A percentile compares a stretch with the other conserved stretches of the same genome.
These are phyloP conservation scores for Muricea muricata DNA, from an alignment of 92 coral and sea anemone genomes.

Conservation along the genomic window DNA sequence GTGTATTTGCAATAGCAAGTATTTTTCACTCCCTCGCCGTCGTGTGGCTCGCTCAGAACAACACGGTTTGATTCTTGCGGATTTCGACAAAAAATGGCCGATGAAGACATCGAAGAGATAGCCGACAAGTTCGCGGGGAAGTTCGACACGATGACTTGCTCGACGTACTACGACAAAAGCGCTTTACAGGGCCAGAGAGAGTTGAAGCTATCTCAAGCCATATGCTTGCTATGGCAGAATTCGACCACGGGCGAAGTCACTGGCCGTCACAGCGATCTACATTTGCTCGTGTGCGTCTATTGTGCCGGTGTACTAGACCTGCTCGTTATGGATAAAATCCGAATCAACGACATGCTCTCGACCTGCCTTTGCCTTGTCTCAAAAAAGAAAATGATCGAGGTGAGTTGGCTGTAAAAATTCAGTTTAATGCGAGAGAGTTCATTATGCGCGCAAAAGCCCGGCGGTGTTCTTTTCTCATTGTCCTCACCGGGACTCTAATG, in stretches of 20 bases:
- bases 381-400: constrained; percentile 38
- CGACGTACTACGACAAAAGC: constrained; percentile 4
- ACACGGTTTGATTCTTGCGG: neutral
- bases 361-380: constrained; percentile 41
- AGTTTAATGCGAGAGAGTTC: neutral
- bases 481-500: constrained; percentile 12
- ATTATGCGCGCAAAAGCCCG: neutral
- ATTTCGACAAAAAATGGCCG: constrained; percentile 20
- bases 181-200: constrained; percentile 12
- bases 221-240: constrained; percentile 39
- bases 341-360: constrained; percentile 41
- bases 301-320: constrained; percentile 30
- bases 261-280: constrained; percentile 42
- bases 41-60: constrained; percentile 3
- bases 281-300: constrained; percentile 39
- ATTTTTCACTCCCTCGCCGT: constrained; percentile 19
- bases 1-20: neutral
- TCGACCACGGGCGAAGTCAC: constrained; percentile 37
- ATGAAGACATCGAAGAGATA: constrained; percentile 47
- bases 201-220: constrained; percentile 32
- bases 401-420: neutral
- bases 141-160: constrained; percentile 36
- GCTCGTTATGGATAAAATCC: constrained; percentile 18
- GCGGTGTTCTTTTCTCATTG: neutral
- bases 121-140: constrained; percentile 49